phyloP scores from a whole-genome alignment of 2,888 invertebrate genomes.

The Andricus quercusramuli region DNA sequence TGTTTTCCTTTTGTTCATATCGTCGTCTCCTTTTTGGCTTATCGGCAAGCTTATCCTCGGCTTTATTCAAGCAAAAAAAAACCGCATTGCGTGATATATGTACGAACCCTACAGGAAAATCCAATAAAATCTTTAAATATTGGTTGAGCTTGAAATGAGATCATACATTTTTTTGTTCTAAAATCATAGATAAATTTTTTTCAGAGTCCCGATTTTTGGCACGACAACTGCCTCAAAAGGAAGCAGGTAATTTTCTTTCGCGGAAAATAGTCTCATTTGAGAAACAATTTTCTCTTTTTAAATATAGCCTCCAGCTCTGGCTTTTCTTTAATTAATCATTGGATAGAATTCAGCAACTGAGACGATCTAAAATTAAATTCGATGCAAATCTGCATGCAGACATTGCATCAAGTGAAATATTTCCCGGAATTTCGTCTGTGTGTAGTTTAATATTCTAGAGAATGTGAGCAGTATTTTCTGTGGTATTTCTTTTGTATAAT shows the following conservation, averaged over 20 bases:
- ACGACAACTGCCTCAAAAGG: too few species aligned
- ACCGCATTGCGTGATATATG: too few species aligned
- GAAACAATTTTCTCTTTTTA: background rate
- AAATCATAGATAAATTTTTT: too few species aligned
- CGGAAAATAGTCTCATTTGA: background rate
- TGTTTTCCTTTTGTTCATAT: too few species aligned
- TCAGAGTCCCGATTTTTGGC: too few species aligned
- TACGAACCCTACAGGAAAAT: too few species aligned
- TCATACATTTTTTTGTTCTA: too few species aligned
- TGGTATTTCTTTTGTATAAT: constrained; percentile 33
- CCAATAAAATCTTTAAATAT: too few species aligned
- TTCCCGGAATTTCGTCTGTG: background rate
- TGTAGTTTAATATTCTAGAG: constrained; percentile 35
- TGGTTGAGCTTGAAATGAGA: too few species aligned
- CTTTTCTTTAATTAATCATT: background rate
- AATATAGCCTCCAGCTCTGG: background rate
- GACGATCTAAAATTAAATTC: constrained; percentile 1
- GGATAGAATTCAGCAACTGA: background rate
- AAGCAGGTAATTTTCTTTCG: background rate
- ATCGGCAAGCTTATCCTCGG: too few species aligned
- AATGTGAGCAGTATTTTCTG: constrained; percentile 38
- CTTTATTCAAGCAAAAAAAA: too few species aligned
- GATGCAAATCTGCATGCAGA: constrained; percentile 11
- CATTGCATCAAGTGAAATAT: constrained; percentile 9
- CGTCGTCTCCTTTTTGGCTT: too few species aligned